phyloP scores from a whole-genome alignment of 2,888 invertebrate species.

The Deilephila elpenor region DNA sequence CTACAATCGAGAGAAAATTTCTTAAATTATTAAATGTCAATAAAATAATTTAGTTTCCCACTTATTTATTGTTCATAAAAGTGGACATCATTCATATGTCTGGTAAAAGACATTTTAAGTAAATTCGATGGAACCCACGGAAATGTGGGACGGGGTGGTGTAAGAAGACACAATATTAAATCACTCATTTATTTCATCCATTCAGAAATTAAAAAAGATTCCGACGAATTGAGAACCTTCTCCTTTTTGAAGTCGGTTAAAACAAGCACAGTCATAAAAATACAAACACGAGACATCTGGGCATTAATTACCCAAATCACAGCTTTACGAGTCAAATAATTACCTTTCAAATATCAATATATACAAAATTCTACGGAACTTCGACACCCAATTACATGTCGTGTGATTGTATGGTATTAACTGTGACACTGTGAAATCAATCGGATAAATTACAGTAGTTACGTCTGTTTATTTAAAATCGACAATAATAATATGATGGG shows the following conservation, averaged over 20 bases:
- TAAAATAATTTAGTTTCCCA: too few relatives aligned
- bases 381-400: slow-evolving; percentile 18
- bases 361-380: background rate
- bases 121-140: too few relatives aligned
- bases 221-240: too few relatives aligned
- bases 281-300: background rate
- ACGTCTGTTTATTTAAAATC: background rate
- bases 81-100: too few relatives aligned
- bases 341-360: slow-evolving; percentile 15
- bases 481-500: background rate
- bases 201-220: too few relatives aligned
- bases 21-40: too few relatives aligned
- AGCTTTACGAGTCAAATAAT: background rate
- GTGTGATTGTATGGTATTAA: slow-evolving; percentile 17
- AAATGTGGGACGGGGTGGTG: too few relatives aligned
- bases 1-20: too few relatives aligned
- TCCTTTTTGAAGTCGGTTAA: too few relatives aligned
- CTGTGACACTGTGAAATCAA: slow-evolving; percentile 6
- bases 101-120: too few relatives aligned
- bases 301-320: slow-evolving; percentile 11
- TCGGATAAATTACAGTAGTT: slow-evolving; percentile 5
- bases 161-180: background rate
- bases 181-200: background rate
- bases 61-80: too few relatives aligned
- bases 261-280: background rate